phyloP scores from a whole-genome alignment of 2,888 invertebrate species.

The Laspeyria flexula region DNA sequence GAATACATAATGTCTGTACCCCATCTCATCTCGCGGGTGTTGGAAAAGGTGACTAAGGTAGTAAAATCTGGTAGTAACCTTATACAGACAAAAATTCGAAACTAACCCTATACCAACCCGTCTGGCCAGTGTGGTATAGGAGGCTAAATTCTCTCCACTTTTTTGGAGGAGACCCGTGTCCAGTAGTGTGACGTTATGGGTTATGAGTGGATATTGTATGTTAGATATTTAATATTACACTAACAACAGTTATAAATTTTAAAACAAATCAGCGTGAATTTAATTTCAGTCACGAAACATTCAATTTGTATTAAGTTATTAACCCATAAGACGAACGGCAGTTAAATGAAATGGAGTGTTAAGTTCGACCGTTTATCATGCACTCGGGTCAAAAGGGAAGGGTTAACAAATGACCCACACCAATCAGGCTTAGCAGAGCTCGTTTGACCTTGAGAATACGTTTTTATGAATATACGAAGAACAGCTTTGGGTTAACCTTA shows the following conservation, averaged over 20 bases:
- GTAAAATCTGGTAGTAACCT: no score
- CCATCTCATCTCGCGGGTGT: no score
- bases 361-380: constrained; percentile 49
- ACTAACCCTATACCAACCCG: no score
- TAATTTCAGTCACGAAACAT: constrained; percentile 3
- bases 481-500: neutral
- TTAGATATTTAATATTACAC: no score
- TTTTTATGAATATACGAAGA: constrained; percentile 9
- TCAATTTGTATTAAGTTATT: constrained; percentile 35
- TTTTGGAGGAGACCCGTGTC: no score
- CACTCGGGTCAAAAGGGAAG: constrained; percentile 41
- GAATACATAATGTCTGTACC: no score
- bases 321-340: constrained; percentile 35
- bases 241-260: neutral
- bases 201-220: no score
- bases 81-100: no score
- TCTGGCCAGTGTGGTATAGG: no score
- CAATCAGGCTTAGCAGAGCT: constrained; percentile 51
- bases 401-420: constrained; percentile 60
- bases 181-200: no score
- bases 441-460: constrained; percentile 33
- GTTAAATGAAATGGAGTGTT: constrained; percentile 49
- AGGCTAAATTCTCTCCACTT: no score
- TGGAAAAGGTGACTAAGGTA: no score
- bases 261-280: neutral